Conservation (phyloP, 2,113 vertebrate species). For the Apteryx mantelli region DNA sequence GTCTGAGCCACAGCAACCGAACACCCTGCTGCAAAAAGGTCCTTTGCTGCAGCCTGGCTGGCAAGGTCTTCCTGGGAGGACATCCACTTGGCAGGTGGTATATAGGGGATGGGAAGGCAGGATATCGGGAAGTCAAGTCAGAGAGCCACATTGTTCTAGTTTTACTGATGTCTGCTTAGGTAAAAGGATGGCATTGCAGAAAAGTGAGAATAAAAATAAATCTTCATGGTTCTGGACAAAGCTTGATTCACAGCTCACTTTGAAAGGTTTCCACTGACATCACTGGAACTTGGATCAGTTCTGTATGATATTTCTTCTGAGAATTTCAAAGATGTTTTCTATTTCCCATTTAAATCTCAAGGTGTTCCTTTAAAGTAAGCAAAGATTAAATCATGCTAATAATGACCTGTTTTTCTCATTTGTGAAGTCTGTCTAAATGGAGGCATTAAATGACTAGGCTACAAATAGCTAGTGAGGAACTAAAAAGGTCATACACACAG, state of each 20-base stretch:
- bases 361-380: not conserved
- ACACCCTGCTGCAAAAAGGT: rapidly evolving
- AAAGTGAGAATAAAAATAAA: not conserved
- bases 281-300: not conserved
- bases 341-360: not conserved
- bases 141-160: not conserved
- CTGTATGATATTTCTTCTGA: not conserved
- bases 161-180: not conserved
- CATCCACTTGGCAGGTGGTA: not conserved
- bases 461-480: not conserved
- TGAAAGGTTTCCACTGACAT: not conserved
- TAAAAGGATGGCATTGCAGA: not conserved
- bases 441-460: not conserved
- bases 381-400: not conserved
- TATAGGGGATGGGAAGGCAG: not conserved
- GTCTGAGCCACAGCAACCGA: not conserved
- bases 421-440: not conserved
- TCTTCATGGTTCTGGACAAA: not conserved
- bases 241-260: not conserved
- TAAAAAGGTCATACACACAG: not conserved
- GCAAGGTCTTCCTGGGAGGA: not conserved
- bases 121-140: not conserved
- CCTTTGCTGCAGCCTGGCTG: not conserved
- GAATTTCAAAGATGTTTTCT: not conserved
- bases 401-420: not conserved